Conservation (phyloP, 2,888 invertebrate species). For the Agrochola macilenta region DNA sequence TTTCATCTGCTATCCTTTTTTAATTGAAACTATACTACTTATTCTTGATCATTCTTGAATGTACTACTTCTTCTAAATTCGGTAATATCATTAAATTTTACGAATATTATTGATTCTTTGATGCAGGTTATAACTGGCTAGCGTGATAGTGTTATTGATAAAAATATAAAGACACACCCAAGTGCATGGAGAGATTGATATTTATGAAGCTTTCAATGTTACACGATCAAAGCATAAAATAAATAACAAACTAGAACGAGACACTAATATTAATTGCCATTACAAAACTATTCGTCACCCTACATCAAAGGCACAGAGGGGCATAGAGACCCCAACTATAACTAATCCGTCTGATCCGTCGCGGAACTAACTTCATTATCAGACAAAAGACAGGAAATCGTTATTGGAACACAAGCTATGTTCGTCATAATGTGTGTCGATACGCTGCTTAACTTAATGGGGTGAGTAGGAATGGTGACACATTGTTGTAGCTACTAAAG, state of each 20-base stretch:
- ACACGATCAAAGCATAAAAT: constrained; percentile 38
- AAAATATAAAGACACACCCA: background rate
- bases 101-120: too few species aligned
- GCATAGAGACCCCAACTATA: constrained; percentile 48
- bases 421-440: constrained; percentile 57
- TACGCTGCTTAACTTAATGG: constrained; percentile 50
- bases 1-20: too few species aligned
- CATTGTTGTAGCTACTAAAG: constrained; percentile 2
- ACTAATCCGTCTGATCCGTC: constrained; percentile 54
- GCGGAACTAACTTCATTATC: constrained; percentile 60
- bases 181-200: background rate
- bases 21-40: too few species aligned
- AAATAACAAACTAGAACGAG: constrained; percentile 16
- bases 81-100: too few species aligned
- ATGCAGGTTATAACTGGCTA: too few species aligned
- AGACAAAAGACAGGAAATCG: constrained; percentile 58
- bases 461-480: constrained; percentile 35
- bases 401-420: constrained; percentile 48
- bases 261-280: constrained; percentile 44
- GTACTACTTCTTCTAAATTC: too few species aligned
- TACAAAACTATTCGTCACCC: constrained; percentile 42
- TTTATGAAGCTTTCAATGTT: background rate
- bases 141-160: background rate
- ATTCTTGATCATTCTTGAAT: too few species aligned
- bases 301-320: constrained; percentile 53